Conservation (phyloP, 2,797 vertebrate genomes). For the Austrolebias charrua region DNA sequence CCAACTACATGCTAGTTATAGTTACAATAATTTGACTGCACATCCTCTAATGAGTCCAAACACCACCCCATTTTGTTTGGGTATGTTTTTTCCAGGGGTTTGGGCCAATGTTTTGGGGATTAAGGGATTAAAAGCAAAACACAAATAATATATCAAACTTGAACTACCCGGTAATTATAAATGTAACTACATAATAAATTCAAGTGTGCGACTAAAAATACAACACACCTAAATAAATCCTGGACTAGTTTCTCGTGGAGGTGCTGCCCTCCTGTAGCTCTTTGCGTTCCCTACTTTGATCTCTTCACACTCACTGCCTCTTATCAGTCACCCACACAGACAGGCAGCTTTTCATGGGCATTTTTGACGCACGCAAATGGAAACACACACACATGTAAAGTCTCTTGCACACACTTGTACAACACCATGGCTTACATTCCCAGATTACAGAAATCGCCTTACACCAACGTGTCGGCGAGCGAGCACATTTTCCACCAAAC, state of each 20-base stretch:
- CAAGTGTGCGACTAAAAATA: neutral
- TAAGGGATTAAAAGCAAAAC: neutral
- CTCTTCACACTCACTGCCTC: slow-evolving; percentile 42
- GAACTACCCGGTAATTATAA: neutral
- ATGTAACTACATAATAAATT: slow-evolving; percentile 1
- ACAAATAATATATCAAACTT: neutral
- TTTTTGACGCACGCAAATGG: slow-evolving; percentile 36
- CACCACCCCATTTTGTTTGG: too few species aligned
- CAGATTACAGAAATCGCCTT: slow-evolving; percentile 82
- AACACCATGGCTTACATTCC: slow-evolving; percentile 74
- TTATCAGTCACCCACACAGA: slow-evolving; percentile 73
- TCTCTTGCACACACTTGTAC: slow-evolving; percentile 77
- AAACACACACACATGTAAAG: slow-evolving; percentile 40
- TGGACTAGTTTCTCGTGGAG: slow-evolving; percentile 23
- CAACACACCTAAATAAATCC: slow-evolving; percentile 11
- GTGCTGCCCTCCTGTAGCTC: slow-evolving; percentile 20
- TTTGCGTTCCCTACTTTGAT: slow-evolving; percentile 28
- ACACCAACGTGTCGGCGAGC: slow-evolving; percentile 66
- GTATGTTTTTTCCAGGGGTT: too few species aligned
- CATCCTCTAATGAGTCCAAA: too few species aligned
- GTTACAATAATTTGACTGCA: too few species aligned
- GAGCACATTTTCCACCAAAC: slow-evolving; percentile 64
- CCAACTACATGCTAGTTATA: too few species aligned
- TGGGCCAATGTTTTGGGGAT: too few species aligned
- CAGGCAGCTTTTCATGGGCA: slow-evolving; percentile 49